phyloP scores from a whole-genome alignment of 2,888 invertebrate species.

The Harmothoe impar region DNA sequence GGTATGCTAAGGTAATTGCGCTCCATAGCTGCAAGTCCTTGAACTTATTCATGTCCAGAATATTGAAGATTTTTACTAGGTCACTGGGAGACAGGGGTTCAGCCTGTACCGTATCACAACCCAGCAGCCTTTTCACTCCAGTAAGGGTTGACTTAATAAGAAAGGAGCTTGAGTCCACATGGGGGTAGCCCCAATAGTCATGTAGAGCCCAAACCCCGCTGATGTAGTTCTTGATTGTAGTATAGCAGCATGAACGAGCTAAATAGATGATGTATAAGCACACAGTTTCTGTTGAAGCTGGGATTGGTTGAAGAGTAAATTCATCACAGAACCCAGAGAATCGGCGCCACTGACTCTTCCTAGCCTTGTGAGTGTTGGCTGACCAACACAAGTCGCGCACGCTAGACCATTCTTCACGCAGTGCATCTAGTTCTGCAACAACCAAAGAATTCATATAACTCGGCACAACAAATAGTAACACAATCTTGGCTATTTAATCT shows the following conservation, averaged over 20 bases:
- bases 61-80: background rate
- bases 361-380: too few species aligned
- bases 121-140: background rate
- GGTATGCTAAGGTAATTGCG: background rate
- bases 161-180: background rate
- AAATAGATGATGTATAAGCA: background rate
- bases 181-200: background rate
- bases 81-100: background rate
- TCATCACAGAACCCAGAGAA: background rate
- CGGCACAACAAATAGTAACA: too few species aligned
- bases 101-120: background rate
- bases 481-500: too few species aligned
- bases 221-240: background rate
- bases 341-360: background rate
- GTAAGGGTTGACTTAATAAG: background rate
- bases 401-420: too few species aligned
- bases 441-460: too few species aligned
- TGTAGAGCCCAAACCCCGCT: background rate
- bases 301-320: background rate
- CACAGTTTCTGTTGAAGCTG: background rate
- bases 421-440: too few species aligned
- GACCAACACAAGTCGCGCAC: too few species aligned
- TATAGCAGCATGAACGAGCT: background rate
- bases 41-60: background rate
- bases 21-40: background rate